These are phyloP conservation scores for Psophia crepitans DNA, from an alignment of 2,113 vertebrate genomes.

Conservation along the genomic window DNA sequence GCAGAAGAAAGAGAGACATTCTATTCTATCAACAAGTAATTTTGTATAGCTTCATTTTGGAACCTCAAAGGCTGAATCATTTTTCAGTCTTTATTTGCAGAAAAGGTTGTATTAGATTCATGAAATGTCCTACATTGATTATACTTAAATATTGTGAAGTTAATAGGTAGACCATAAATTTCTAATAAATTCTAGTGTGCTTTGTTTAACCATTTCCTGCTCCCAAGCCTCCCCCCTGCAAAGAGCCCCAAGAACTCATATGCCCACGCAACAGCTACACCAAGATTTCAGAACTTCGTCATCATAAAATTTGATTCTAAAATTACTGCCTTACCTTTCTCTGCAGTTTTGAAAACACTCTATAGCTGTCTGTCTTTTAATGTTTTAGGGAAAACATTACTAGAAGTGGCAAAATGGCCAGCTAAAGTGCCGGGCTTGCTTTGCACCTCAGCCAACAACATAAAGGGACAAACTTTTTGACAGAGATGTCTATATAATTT, in stretches of 20 bases:
- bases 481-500: background rate
- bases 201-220: background rate
- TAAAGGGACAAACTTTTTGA: background rate
- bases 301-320: background rate
- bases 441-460: background rate
- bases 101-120: background rate
- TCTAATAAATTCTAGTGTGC: background rate
- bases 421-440: background rate
- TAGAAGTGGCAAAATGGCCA: background rate
- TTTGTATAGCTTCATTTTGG: background rate
- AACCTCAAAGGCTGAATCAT: background rate
- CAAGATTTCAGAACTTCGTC: background rate
- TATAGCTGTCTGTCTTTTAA: background rate
- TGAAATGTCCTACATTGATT: rapidly evolving
- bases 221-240: background rate
- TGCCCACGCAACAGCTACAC: background rate
- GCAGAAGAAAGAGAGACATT: background rate
- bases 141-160: background rate
- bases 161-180: background rate
- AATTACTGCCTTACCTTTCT: background rate
- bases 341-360: background rate
- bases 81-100: background rate
- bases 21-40: background rate
- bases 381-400: background rate
- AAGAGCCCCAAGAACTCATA: background rate